Conservation (phyloP, 2,797 vertebrate genomes). For the Sebastes flavidus region DNA sequence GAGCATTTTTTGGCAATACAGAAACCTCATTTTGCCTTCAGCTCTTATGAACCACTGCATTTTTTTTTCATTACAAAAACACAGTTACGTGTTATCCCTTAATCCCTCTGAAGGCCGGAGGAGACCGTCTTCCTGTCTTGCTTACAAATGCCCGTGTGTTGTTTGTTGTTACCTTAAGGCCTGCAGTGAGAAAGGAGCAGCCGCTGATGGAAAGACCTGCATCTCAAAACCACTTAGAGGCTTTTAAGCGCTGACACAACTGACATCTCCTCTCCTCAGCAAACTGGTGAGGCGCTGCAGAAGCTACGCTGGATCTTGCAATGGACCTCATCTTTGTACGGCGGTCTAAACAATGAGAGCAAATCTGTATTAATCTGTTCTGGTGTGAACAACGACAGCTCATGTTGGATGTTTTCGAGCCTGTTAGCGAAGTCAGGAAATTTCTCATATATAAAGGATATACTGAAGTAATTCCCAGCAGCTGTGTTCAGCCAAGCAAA, state of each 20-base stretch:
- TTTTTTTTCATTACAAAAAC: not conserved
- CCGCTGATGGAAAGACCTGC: conserved; percentile 38
- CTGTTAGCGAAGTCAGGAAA: not conserved
- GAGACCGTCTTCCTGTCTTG: not conserved
- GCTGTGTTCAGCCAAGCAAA: not conserved
- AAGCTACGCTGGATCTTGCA: not conserved
- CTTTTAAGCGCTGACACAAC: conserved; percentile 53
- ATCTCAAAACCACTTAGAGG: conserved; percentile 52
- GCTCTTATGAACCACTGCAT: not conserved
- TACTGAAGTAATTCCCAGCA: not conserved
- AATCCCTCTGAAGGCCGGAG: conserved; percentile 2
- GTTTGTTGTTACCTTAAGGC: conserved; percentile 13
- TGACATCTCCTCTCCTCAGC: conserved; percentile 34
- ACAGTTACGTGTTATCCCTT: not conserved
- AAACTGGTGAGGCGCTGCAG: not conserved
- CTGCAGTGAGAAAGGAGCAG: conserved; percentile 9
- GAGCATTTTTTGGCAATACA: not conserved
- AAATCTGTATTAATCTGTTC: not conserved
- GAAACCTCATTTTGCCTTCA: not conserved
- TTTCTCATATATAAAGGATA: not conserved
- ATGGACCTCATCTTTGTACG: not conserved
- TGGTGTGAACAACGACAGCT: not conserved
- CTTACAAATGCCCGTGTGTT: not conserved
- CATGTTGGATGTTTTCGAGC: not conserved
- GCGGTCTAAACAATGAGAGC: not conserved